Evolutionary conservation across 2,888 invertebrate genomes (phyloP).

Genomic region (Hirudinaria manillensis): DNA sequence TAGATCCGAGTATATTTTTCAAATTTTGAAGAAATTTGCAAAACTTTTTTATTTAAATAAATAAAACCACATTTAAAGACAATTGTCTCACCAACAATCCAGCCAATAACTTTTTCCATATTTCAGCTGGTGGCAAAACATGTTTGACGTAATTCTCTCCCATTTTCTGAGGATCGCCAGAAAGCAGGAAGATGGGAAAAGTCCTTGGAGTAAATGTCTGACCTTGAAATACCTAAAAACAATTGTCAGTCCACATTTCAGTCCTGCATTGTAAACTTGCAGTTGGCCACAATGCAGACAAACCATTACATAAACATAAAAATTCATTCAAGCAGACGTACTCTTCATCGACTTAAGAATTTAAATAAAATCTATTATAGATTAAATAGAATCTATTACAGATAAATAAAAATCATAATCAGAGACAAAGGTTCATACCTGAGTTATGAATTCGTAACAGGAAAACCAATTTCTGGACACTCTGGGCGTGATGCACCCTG

Average conservation of each 20-base stretch:
- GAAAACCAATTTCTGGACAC: constrained; percentile 10
- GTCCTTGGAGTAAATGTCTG: neutral
- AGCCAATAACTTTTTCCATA: neutral
- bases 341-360: neutral
- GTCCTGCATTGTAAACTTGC: no score
- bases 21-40: neutral
- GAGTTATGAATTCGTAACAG: constrained; percentile 1
- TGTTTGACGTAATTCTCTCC: constrained; percentile 4
- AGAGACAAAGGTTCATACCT: neutral
- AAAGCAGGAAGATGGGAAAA: neutral
- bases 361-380: neutral
- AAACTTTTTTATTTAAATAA: neutral
- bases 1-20: neutral
- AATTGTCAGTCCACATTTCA: no score
- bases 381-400: neutral
- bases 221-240: neutral
- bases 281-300: neutral
- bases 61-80: neutral
- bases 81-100: neutral
- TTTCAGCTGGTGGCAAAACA: constrained; percentile 14
- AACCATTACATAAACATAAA: neutral
- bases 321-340: neutral
- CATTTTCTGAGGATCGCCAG: constrained; percentile 14
- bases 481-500: neutral
- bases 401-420: no score